Base-by-base conservation (phyloP, 1,140 invertebrate species). In the Sitophilus oryzae region DNA sequence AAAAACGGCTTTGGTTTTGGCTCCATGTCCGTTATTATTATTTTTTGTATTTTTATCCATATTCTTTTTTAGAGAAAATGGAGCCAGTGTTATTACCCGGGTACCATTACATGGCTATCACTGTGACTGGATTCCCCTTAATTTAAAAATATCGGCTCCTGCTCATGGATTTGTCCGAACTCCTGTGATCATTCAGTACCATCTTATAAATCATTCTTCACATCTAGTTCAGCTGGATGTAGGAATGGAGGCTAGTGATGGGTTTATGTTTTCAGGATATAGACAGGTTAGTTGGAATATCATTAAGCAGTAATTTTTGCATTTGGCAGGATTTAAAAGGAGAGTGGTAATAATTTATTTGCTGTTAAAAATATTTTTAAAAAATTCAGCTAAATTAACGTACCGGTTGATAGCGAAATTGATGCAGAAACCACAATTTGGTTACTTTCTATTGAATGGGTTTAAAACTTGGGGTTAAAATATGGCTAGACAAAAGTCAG, bases 181-280 rank as follows among this genome's bases (percentile, higher is more conserved):
- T 6, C 83, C 84, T 15, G 73, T 88, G 48, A 74, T 80, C 18
- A 73, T 89, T 6, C 79, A 79, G 22, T 91, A 91, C 66, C 78
- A 76, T 42, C 72, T 94, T 42, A 76, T 78, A 58, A 93, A 92
- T 70, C 79, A 82, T 53, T 85, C 86, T 0, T 74, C 77, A 19
- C 79, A 77, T 54, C 79, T 90, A 8, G 79, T 90, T 41, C 83
- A 88, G 42, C 72, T 93, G 9, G 80, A 81, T 52, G 68, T 92
- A 10, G 80, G 75, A 46, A 84, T 93, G 74, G 88, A 93, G 59
- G 82, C 84, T 1, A 88, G 81, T 59, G 89, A 93, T 69, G 84
- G 82, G 3, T 94, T 93, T 66, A 91, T 93, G 87, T 93, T 89
- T 76, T 81, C 89, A 61, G 91, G 91, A 2, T 88, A 92, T 61